Evolutionary conservation across 2,888 invertebrate species (phyloP).

Genomic region (Volucella zonaria): DNA sequence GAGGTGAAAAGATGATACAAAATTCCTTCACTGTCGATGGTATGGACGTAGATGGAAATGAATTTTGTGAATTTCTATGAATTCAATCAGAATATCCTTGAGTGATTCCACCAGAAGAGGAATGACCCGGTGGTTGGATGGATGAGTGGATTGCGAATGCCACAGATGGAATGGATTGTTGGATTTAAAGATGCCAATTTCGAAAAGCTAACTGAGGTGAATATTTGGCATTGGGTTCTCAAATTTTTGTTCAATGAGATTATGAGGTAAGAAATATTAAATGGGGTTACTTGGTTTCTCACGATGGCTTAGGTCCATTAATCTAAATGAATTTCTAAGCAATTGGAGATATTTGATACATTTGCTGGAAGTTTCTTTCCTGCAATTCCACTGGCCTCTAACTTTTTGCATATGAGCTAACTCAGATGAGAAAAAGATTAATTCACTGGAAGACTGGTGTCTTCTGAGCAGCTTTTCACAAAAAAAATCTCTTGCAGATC

Average conservation of each 20-base stretch:
- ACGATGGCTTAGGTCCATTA: background rate
- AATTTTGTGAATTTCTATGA: constrained; percentile 31
- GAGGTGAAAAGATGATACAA: no score
- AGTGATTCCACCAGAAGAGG: constrained; percentile 21
- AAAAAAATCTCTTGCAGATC: no score
- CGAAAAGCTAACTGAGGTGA: background rate
- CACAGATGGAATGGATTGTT: constrained; percentile 17
- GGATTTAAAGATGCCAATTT: no score
- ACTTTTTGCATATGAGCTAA: no score
- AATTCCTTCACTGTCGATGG: no score
- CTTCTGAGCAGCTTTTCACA: no score
- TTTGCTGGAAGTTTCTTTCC: no score
- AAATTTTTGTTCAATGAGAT: background rate
- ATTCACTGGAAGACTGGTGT: no score
- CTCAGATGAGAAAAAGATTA: no score
- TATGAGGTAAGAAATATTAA: constrained; percentile 3
- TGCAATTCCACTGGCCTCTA: no score
- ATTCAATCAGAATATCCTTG: constrained; percentile 36
- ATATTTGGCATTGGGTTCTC: constrained; percentile 2
- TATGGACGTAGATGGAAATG: background rate
- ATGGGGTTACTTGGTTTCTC: background rate
- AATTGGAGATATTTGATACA: no score
- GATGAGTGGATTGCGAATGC: constrained; percentile 24
- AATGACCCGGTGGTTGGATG: constrained; percentile 19
- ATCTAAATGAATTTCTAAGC: no score